These are phyloP conservation scores for Spea multiplicata DNA, from an alignment of 2,113 vertebrate genomes.

Conservation along the genomic window DNA sequence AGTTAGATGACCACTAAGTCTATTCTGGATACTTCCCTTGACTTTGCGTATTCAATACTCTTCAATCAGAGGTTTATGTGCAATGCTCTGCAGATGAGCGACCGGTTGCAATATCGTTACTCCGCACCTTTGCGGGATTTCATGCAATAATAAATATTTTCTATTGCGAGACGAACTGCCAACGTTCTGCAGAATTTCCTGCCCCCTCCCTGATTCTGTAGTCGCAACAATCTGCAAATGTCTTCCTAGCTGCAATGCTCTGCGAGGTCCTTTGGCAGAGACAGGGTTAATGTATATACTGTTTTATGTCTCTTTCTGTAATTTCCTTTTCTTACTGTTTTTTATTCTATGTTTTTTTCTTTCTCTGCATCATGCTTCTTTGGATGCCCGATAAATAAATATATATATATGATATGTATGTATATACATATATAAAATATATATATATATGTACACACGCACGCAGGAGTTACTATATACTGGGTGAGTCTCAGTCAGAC, in stretches of 20 bases:
- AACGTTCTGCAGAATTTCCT: background rate
- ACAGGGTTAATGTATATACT: background rate
- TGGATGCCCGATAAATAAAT: constrained; percentile 25
- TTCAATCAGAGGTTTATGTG: background rate
- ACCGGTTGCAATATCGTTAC: background rate
- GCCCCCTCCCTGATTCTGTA: background rate
- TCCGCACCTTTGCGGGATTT: too few species aligned
- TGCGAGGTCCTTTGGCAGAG: constrained; percentile 23
- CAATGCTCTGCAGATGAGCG: background rate
- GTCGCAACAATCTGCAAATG: background rate
- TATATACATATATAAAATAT: constrained; percentile 7
- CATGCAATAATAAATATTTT: too few species aligned
- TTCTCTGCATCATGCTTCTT: constrained; percentile 25
- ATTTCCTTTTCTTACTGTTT: background rate
- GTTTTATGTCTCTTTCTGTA: background rate
- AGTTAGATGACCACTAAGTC: background rate
- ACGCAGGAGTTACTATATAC: constrained; percentile 33
- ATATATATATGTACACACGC: constrained; percentile 19
- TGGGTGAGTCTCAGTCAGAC: constrained; percentile 36
- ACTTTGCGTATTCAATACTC: too few species aligned
- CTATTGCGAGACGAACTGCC: background rate
- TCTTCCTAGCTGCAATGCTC: constrained; percentile 24
- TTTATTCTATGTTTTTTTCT: background rate
- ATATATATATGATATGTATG: constrained; percentile 24
- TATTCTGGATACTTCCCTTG: background rate